These are phyloP conservation scores for Bedellia somnulentella DNA, from an alignment of 2,888 invertebrate species.

Conservation along the genomic window DNA sequence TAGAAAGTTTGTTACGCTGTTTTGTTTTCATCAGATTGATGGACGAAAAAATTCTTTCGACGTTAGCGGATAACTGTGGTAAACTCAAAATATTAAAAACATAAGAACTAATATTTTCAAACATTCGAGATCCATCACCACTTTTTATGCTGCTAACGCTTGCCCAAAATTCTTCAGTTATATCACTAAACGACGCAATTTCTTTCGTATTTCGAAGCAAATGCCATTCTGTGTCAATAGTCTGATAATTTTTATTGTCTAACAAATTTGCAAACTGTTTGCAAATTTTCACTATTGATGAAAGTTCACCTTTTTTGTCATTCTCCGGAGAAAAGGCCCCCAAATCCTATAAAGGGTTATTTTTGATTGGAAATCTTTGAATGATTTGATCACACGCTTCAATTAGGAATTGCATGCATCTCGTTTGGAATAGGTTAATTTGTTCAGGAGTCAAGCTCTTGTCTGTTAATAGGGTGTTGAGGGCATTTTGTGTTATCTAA, in stretches of 20 bases:
- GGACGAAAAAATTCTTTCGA: conserved; percentile 3
- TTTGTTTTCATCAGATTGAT: conserved; percentile 2
- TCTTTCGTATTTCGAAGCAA: conserved; percentile 4
- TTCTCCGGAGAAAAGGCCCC: too few relatives aligned
- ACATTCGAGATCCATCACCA: conserved; percentile 1
- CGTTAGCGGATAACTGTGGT: conserved; percentile 2
- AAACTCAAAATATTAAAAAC: conserved; percentile 1
- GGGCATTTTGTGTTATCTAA: too few relatives aligned
- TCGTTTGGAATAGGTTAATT: too few relatives aligned
- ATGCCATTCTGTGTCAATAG: conserved; percentile 2
- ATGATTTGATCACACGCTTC: too few relatives aligned
- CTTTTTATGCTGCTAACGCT: conserved; percentile 1
- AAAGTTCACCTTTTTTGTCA: too few relatives aligned
- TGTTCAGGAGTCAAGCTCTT: too few relatives aligned
- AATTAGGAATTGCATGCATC: too few relatives aligned
- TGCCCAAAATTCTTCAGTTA: conserved; percentile 2
- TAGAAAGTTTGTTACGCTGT: conserved; percentile 3
- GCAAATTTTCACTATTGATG: conserved; percentile 2
- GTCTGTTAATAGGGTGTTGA: too few relatives aligned
- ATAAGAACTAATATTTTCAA: conserved; percentile 1
- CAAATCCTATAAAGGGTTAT: too few relatives aligned
- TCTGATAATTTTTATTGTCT: conserved; percentile 1
- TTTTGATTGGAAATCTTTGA: too few relatives aligned
- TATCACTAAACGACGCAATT: conserved; percentile 1
- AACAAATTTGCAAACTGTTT: conserved; percentile 3